A percentile compares a stretch with the other conserved stretches of the same genome.
These are phyloP conservation scores for Phaethornis superciliosus DNA, from an alignment of 2,113 vertebrate species.

Conservation along the genomic window DNA sequence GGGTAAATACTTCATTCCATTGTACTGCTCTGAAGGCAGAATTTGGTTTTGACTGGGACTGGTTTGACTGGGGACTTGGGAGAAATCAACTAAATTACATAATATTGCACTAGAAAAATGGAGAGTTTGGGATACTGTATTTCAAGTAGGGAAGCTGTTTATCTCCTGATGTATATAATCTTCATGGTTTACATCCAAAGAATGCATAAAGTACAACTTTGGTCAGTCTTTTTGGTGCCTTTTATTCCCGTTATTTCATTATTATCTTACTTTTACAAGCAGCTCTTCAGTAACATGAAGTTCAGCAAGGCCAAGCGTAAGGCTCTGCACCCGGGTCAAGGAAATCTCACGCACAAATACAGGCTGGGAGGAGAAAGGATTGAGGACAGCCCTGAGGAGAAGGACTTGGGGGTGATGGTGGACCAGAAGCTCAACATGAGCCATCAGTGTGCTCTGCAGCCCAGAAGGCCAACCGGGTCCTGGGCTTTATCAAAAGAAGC, in stretches of 20 bases:
- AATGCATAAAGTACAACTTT: background rate
- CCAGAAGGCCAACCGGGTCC: too few species aligned
- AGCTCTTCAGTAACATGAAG: background rate
- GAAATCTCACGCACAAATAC: too few species aligned
- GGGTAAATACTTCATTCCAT: background rate
- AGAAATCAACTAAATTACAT: slow-evolving; percentile 32
- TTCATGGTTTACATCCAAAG: background rate
- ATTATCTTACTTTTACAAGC: background rate
- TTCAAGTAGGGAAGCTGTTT: slow-evolving; percentile 12
- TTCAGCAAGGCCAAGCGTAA: too few species aligned
- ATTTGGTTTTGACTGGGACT: too few species aligned
- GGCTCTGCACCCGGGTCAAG: too few species aligned
- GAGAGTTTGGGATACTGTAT: background rate
- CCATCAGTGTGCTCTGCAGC: too few species aligned
- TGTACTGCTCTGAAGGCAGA: background rate
- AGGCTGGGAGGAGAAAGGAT: too few species aligned
- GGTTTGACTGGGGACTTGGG: background rate
- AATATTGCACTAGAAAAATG: background rate
- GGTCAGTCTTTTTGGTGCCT: background rate
- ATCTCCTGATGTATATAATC: background rate
- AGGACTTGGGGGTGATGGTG: too few species aligned
- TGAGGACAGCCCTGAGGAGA: too few species aligned
- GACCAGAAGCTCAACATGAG: too few species aligned
- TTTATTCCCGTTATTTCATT: background rate
- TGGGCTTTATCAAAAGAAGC: too few species aligned